Base-by-base conservation (phyloP, 2,888 invertebrate species). In the Callyntrura sp. region DNA sequence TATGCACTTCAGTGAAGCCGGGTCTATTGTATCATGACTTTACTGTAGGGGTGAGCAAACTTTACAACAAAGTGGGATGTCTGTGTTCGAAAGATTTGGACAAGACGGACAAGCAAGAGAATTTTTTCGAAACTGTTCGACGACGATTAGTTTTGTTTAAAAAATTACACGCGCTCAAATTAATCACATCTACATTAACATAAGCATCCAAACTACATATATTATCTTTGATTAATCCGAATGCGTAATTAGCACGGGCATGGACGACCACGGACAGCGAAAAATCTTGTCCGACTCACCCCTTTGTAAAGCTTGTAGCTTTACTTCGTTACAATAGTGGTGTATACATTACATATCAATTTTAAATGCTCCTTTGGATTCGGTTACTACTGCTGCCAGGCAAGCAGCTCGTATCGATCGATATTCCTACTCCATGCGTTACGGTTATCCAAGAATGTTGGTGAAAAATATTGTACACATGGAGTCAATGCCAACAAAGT, bases 371-470 rank as follows among this genome's bases (percentile, higher is more conserved):
- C 11, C 76, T 73, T 62, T 62, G 23, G 6, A 4, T 25, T 45
- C 12, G 73, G 45, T 73, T 73, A 55, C 51, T 9, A 3, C 28
- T 23, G n/a, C 51, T 20, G n/a, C 11, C 2, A 51, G 11, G 51
- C 51, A 11, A 51, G 25, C 62, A 65, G 6, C 68, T 9, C 5
- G 14, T 11, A 17, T 0, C 43, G 76, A 76, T 76, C 76, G 76
- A 76, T 76, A 76, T 76, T 73, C 48, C 28, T 12, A 20, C 23
- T 48, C 12, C 20, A 51, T 51, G 23, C n/a, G 25, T 43, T 70
- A 76, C 51, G 28, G 28, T 28, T 28, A 65, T 9, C 11, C 25
- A 23, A 23, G 3, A 35, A 35, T 35, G 35, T 2, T 23, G 23
- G 68, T 9, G 43, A 43, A 70, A 17, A 5, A 17, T 43, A 43